These are phyloP conservation scores for Arctocebus calabarensis DNA, from an alignment of 2,797 vertebrate species.

Conservation along the genomic window DNA sequence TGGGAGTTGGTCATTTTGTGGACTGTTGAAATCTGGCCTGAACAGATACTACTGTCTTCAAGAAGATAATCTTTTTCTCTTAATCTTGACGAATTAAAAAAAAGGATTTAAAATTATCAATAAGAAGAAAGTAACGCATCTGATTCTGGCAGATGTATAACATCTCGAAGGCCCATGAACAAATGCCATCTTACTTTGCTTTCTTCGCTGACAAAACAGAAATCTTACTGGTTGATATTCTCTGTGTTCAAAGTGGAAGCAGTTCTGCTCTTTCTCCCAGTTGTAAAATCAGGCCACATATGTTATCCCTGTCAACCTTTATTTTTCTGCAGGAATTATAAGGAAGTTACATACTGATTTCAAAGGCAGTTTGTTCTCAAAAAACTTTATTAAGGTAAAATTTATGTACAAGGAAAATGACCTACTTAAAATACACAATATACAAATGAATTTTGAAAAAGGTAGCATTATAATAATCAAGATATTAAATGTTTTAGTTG, in stretches of 20 bases:
- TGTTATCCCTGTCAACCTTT: background rate
- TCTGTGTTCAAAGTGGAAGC: background rate
- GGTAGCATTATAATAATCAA: background rate
- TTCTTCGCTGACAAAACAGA: background rate
- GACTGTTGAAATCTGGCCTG: constrained; percentile 16
- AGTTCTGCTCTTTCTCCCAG: background rate
- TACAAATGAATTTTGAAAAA: background rate
- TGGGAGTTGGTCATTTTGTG: constrained; percentile 22
- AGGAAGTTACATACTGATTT: background rate
- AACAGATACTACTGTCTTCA: constrained; percentile 34
- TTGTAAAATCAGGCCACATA: background rate
- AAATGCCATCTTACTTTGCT: constrained; percentile 26
- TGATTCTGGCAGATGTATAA: constrained; percentile 32
- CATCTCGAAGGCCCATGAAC: background rate
- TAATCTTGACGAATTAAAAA: background rate
- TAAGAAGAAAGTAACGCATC: background rate
- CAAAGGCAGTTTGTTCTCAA: background rate
- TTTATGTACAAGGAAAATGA: background rate
- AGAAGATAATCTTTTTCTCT: background rate
- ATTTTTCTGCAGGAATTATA: background rate
- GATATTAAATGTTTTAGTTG: background rate
- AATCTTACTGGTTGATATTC: background rate
- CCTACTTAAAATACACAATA: background rate
- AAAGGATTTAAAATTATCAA: background rate
- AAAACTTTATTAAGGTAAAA: background rate